Evolutionary conservation across 1,140 invertebrate genomes (phyloP).

Genomic region (Pseudomyrmex concolor): DNA sequence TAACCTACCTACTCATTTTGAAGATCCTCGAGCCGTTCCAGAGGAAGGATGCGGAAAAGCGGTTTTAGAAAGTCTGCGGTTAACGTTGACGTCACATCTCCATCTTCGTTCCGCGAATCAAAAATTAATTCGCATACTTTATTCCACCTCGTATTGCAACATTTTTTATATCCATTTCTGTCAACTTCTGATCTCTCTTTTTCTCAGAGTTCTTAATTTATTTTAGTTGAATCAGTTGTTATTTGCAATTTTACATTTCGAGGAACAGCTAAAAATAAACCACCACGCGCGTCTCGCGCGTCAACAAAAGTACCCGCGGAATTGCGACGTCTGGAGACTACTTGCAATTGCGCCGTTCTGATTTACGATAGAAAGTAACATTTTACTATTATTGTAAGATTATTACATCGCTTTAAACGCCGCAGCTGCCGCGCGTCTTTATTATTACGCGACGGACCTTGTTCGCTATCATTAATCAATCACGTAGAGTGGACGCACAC

Average conservation of each 20-base stretch:
- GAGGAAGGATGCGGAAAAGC: conserved; percentile 25
- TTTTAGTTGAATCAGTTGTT: not conserved
- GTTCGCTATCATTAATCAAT: conserved; percentile 68
- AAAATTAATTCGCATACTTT: conserved; percentile 24
- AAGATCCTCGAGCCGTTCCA: conserved; percentile 9
- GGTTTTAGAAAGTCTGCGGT: conserved; percentile 11
- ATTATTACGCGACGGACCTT: conserved; percentile 29
- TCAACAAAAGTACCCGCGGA: not conserved
- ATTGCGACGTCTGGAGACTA: not conserved
- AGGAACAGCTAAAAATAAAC: not conserved
- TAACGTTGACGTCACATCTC: not conserved
- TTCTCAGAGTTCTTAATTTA: not conserved
- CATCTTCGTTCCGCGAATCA: not conserved
- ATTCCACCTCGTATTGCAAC: not conserved
- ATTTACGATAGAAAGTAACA: conserved; percentile 67
- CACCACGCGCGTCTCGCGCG: not conserved
- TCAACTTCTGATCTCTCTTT: not conserved
- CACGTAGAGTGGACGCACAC: conserved; percentile 37
- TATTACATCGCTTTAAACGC: conserved; percentile 62
- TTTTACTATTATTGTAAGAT: conserved; percentile 43
- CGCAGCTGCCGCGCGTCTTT: conserved; percentile 57
- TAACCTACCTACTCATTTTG: not conserved
- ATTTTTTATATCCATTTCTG: not conserved
- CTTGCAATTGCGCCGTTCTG: conserved; percentile 41
- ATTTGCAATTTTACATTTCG: not conserved